Percentiles rank a stretch among this genome's conserved stretches.
phyloP scores from a whole-genome alignment of 2,888 invertebrate genomes.

The Drosophila rellima region DNA sequence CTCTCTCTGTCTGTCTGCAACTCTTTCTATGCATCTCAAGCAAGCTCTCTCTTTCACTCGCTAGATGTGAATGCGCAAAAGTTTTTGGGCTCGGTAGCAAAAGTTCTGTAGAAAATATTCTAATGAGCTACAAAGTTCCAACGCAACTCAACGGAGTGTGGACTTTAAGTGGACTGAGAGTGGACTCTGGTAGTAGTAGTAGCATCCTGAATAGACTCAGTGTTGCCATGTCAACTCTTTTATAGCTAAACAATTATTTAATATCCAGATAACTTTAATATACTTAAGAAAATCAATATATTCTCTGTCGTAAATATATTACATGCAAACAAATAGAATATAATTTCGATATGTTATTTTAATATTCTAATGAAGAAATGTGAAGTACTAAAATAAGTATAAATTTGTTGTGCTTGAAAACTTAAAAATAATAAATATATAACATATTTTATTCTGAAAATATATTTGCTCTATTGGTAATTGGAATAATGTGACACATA shows the following conservation, averaged over 20 bases:
- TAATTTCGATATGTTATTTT: not conserved
- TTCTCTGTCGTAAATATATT: not conserved
- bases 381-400: too few relatives aligned
- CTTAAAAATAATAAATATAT: too few relatives aligned
- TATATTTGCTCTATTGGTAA: too few relatives aligned
- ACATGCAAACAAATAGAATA: not conserved
- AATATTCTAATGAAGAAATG: too few relatives aligned
- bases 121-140: constrained; percentile 77
- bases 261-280: too few relatives aligned
- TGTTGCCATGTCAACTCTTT: not conserved
- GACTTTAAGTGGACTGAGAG: constrained; percentile 23
- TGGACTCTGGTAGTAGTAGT: constrained; percentile 11
- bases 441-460: too few relatives aligned
- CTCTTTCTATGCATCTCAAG: constrained; percentile 5
- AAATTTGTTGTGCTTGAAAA: too few relatives aligned
- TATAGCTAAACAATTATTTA: not conserved
- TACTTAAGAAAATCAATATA: not conserved
- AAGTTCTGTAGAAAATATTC: constrained; percentile 76
- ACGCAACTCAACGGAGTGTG: constrained; percentile 20
- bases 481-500: too few relatives aligned
- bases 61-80: constrained; percentile 39
- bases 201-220: constrained; percentile 62
- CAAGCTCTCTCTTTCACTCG: constrained; percentile 19
- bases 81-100: constrained; percentile 48
- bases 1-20: constrained; percentile 19